Percentiles rank a stretch among this genome's conserved stretches.
These are phyloP conservation scores for Mellivora capensis DNA, from an alignment of 2,113 vertebrate species.

Conservation along the genomic window DNA sequence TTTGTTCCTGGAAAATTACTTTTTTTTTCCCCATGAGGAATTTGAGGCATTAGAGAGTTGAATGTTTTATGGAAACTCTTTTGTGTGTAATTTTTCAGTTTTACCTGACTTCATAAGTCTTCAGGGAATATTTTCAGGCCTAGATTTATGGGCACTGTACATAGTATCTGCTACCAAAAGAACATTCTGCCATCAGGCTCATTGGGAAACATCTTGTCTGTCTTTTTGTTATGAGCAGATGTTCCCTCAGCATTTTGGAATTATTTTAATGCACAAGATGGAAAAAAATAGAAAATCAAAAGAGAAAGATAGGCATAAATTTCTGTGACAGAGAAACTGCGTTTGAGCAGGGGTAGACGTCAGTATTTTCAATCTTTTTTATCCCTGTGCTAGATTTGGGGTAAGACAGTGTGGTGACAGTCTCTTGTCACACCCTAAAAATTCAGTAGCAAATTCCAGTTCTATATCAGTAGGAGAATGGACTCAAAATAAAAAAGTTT, in stretches of 20 bases:
- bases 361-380: not conserved
- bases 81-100: conserved; percentile 31
- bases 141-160: not conserved
- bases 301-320: not conserved
- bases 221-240: conserved; percentile 8
- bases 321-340: not conserved
- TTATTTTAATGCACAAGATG: not conserved
- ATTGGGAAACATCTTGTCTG: not conserved
- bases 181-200: not conserved
- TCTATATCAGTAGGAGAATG: not conserved
- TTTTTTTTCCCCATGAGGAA: not conserved
- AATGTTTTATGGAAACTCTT: not conserved
- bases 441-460: not conserved
- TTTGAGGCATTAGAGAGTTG: not conserved
- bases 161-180: not conserved
- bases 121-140: not conserved
- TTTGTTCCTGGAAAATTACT: conserved; percentile 35
- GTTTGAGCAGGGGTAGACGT: not conserved
- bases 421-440: not conserved
- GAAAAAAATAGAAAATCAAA: not conserved
- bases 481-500: not conserved
- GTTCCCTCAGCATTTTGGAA: not conserved
- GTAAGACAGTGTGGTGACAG: not conserved
- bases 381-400: not conserved
- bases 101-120: not conserved